Base-by-base conservation (phyloP, 2,113 vertebrate species). In the Siniperca chuatsi region DNA sequence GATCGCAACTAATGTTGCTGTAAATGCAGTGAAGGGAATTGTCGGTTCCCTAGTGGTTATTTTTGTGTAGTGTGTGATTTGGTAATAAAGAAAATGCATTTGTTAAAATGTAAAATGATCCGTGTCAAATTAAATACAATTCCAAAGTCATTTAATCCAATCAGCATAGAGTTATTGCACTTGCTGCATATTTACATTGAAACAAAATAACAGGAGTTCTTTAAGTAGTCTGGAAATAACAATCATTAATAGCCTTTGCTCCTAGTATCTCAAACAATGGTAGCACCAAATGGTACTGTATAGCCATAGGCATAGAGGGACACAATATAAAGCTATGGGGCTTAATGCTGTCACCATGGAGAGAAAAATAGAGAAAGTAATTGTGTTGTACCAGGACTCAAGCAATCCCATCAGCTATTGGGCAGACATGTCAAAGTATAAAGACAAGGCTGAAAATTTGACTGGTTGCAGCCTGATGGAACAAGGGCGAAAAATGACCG, bases 361-460 rank as follows among this genome's bases (percentile, higher is more conserved):
- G 83, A 87, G 89, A 90, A 87, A 93, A 90, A 91, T 79, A 64
- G 68, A 75, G 83, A 84, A 83, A 86, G 92, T 92, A 89, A 94
- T 94, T 94, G 88, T 85, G 87, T 91, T 93, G 87, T 93, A 92
- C 75, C 90, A 79, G 78, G 78, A 74, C 82, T 86, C 83, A 68
- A 89, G 90, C 89, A 93, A 91, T 92, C 92, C 89, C 90, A 92
- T 94, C 93, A 93, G 92, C 90, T 76, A 65, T 78, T 68, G 91
- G 88, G 91, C 77, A 81, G 88, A 84, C 83, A 67, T 90, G 94
- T 95, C 93, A 93, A 64, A 82, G 86, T 87, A 91, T 88, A 88
- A 92, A 92, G 89, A 93, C 90, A 21, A 52, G 78, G 86, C 87
- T 87, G 87, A 90, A 89, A 92, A 92, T 79, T 73, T 77, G 88